phyloP scores from a whole-genome alignment of 2,113 vertebrate genomes.

The Dermatemys mawii region DNA sequence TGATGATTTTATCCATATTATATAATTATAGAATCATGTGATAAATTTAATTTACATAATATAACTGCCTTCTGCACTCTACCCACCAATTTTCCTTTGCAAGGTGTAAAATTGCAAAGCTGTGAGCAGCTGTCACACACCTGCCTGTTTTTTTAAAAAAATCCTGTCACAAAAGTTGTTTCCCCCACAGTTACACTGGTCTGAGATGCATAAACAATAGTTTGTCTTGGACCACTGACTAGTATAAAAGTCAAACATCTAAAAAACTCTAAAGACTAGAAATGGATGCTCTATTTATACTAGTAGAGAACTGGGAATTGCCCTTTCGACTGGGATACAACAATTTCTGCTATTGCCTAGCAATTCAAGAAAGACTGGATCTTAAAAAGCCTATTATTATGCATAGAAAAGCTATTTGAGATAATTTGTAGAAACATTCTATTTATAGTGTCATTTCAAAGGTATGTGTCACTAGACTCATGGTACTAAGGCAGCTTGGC shows the following conservation, averaged over 20 bases:
- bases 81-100: not conserved
- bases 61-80: not conserved
- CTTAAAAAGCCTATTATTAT: not conserved
- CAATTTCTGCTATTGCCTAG: not conserved
- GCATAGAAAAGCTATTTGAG: not conserved
- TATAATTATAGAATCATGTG: not conserved
- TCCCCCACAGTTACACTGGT: not conserved
- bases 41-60: not conserved
- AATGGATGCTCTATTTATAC: not conserved
- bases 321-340: not conserved
- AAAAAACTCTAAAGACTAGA: not conserved
- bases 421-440: not conserved
- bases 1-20: not conserved
- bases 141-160: not conserved
- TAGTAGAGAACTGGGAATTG: not conserved
- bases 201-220: not conserved
- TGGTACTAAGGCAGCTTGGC: not conserved
- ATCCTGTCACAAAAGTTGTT: not conserved
- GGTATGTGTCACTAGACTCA: not conserved
- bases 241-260: not conserved
- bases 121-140: not conserved
- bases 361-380: not conserved
- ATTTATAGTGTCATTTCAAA: not conserved
- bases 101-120: not conserved
- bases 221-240: not conserved